Conservation (phyloP, 1,140 invertebrate species). For the Adoxophyes honmai region DNA sequence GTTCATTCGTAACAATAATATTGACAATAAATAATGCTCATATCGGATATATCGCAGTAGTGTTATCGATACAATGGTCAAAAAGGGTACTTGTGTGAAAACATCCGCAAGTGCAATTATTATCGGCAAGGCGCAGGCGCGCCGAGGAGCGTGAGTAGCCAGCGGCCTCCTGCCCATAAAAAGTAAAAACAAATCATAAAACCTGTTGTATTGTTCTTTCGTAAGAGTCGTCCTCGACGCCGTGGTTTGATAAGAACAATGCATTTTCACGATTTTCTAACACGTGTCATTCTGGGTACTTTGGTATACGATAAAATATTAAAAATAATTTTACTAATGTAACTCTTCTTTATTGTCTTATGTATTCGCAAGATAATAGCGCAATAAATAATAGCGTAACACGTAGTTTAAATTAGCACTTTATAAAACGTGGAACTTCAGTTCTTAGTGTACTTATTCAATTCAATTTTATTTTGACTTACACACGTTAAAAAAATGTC, state of each 20-base stretch:
- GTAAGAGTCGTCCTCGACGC: slow-evolving; percentile 43
- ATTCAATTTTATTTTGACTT: too few relatives aligned
- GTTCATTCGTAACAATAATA: not conserved
- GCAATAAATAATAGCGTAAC: too few relatives aligned
- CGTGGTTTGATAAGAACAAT: slow-evolving; percentile 49
- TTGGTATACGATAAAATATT: too few relatives aligned
- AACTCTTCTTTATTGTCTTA: too few relatives aligned
- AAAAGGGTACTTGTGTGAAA: slow-evolving; percentile 32
- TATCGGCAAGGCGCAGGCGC: slow-evolving; percentile 27
- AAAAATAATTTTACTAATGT: too few relatives aligned
- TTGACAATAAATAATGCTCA: slow-evolving; percentile 2
- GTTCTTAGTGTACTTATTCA: too few relatives aligned
- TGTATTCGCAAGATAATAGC: too few relatives aligned
- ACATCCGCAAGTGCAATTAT: slow-evolving; percentile 39
- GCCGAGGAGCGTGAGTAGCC: not conserved
- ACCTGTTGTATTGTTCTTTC: slow-evolving; percentile 70
- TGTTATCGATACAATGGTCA: slow-evolving; percentile 13
- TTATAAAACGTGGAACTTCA: too few relatives aligned
- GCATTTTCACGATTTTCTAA: slow-evolving; percentile 46
- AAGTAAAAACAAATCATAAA: slow-evolving; percentile 63
- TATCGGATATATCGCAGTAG: not conserved
- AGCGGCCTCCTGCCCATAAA: slow-evolving; percentile 29
- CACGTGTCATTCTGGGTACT: slow-evolving; percentile 43
- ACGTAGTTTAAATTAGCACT: too few relatives aligned
- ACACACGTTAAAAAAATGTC: too few relatives aligned